Base-by-base conservation (phyloP, 2,888 invertebrate species). In the Thecocarcelia acutangulata region DNA sequence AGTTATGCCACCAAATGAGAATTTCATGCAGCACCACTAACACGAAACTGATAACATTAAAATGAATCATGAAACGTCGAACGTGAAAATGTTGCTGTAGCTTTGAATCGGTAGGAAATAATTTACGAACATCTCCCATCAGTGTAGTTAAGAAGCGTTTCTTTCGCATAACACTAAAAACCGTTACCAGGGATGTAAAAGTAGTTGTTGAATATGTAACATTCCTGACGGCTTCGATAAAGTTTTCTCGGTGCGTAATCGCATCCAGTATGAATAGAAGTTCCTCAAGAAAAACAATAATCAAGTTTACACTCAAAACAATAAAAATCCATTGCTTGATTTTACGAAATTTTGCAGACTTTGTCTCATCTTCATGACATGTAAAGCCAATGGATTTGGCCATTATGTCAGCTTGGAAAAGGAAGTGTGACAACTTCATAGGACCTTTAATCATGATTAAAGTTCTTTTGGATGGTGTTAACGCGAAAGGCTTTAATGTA, bases 1-100 rank as follows among this genome's bases (percentile, higher is more conserved):
- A 80, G 76, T 90, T 90, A 63, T 90, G 90, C 0, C 85, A 85
- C 87, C 88, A 89, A 24, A 88, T 86, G 1, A 89, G 83, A 2
- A 87, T 48, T 82, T 87, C 21, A 37, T 89, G 87, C 33, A 87
- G 50, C 3, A 85, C 70, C 3, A 86, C 85, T 72, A 87, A 89
- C 21, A 86, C 85, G 28, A 86, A 74, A 66, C 86, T 86, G 0
- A 87, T 83, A 12, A 83, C 73, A 11, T 81, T 85, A 54, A 85
- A 87, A 17, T 81, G 59, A 0, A 63, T 69, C 0, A 86, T 74
- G 69, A 84, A 84, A 0, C 70, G 12, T 1, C 59, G 13, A 2
- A 85, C 64, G 0, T 78, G 58, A 56, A 85, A 87, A 0, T 40
- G 37, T 2, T 33, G 12, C 58, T 89, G 89, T 13, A 84, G 56